phyloP scores from a whole-genome alignment of 2,797 vertebrate genomes.

The Vespertilio murinus region DNA sequence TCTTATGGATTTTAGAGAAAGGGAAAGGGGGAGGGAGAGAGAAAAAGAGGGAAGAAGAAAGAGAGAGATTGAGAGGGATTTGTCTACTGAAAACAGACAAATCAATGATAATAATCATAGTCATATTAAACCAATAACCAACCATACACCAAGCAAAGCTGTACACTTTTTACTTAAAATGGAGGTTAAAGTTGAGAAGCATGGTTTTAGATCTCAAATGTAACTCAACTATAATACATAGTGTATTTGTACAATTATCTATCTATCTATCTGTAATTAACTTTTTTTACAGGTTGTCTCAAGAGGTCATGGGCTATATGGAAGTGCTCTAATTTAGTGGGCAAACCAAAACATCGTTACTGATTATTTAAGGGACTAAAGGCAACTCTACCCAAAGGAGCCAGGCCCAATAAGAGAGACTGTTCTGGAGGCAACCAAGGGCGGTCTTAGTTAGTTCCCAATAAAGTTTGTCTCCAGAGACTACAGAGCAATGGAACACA shows the following conservation, averaged over 20 bases:
- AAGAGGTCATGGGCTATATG: neutral
- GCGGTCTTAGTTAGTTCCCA: neutral
- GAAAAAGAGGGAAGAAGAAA: too few species aligned
- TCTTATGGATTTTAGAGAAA: too few species aligned
- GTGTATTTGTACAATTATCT: neutral
- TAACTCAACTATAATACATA: neutral
- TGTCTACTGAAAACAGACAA: neutral
- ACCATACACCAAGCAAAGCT: neutral
- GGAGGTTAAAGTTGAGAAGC: neutral
- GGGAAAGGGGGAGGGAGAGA: too few species aligned
- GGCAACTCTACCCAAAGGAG: neutral
- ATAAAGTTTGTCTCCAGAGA: neutral
- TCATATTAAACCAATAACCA: neutral
- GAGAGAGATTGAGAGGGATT: too few species aligned
- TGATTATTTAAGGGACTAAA: neutral
- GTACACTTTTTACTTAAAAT: neutral
- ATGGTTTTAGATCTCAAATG: neutral
- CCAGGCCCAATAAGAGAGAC: neutral
- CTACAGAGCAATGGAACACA: neutral
- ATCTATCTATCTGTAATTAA: neutral
- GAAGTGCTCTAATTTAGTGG: neutral
- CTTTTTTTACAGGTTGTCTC: neutral
- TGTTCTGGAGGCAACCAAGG: neutral
- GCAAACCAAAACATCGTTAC: neutral
- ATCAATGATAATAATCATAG: neutral